Percentiles rank a stretch among this genome's conserved stretches.
phyloP scores from a whole-genome alignment of 2,888 invertebrate species.

The Agrotis segetum region DNA sequence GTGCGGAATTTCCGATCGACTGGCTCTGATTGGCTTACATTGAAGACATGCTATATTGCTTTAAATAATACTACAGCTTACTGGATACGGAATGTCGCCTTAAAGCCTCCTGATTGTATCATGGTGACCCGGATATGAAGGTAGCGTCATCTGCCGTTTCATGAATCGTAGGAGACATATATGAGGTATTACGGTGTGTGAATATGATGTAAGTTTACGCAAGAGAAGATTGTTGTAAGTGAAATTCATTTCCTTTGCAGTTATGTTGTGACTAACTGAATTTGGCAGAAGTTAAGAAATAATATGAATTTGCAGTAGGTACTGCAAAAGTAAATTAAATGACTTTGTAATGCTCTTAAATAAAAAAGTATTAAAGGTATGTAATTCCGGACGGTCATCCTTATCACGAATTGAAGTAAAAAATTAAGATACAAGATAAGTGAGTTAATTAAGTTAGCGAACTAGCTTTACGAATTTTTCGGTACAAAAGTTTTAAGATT shows the following conservation, averaged over 20 bases:
- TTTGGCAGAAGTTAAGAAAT: background rate
- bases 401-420: background rate
- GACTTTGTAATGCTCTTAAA: conserved; percentile 12
- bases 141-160: conserved; percentile 54
- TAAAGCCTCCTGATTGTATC: conserved; percentile 46
- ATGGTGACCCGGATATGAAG: conserved; percentile 73
- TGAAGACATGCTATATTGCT: conserved; percentile 30
- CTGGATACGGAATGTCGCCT: conserved; percentile 32
- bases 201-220: conserved; percentile 43
- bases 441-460: background rate
- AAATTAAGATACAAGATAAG: background rate
- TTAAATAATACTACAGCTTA: conserved; percentile 33
- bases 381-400: background rate
- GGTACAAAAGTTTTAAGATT: background rate
- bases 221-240: conserved; percentile 16
- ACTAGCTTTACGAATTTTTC: background rate
- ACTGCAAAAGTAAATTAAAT: background rate
- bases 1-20: conserved; percentile 50
- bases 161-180: conserved; percentile 63
- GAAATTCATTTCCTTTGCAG: conserved; percentile 13
- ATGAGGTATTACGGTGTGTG: conserved; percentile 48
- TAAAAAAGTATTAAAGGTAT: conserved; percentile 13
- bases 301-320: background rate
- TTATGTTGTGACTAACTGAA: background rate
- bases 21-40: conserved; percentile 40